A percentile compares a stretch with the other conserved stretches of the same genome.
Conservation (phyloP, 2,113 vertebrate genomes). For the Pongo pygmaeus region DNA sequence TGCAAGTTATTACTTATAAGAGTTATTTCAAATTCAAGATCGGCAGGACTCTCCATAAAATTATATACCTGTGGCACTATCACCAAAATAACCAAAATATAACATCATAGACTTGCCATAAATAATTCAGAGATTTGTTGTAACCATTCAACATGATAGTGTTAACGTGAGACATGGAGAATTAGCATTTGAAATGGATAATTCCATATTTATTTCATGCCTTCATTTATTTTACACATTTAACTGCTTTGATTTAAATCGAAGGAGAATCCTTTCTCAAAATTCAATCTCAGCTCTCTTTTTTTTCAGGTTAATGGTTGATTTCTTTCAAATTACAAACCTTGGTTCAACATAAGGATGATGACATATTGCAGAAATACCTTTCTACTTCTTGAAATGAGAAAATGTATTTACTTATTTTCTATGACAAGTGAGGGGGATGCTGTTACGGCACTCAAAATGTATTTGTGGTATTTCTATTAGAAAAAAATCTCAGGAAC, state of each 20-base stretch:
- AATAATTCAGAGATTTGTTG: not conserved
- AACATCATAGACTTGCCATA: not conserved
- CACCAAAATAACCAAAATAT: not conserved
- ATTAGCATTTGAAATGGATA: not conserved
- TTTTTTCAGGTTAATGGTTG: not conserved
- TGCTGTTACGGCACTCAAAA: not conserved
- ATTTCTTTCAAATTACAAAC: slow-evolving; percentile 48
- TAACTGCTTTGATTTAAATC: slow-evolving; percentile 15
- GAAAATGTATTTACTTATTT: slow-evolving; percentile 42
- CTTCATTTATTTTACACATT: slow-evolving; percentile 32
- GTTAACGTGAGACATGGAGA: not conserved
- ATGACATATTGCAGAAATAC: slow-evolving; percentile 18
- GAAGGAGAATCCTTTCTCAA: not conserved
- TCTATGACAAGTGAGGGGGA: not conserved
- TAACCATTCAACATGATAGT: not conserved
- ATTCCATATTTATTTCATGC: not conserved
- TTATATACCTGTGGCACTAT: not conserved
- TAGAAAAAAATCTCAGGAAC: slow-evolving; percentile 1
- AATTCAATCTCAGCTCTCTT: not conserved
- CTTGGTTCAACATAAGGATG: not conserved
- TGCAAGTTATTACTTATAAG: not conserved
- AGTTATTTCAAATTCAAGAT: slow-evolving; percentile 24
- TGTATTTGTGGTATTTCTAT: slow-evolving; percentile 1
- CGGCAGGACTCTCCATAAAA: not conserved
- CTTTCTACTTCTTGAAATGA: slow-evolving; percentile 26